Percentiles rank a stretch among this genome's conserved stretches.
Conservation (phyloP, 2,888 invertebrate species). For the Xanthorhoe designata region DNA sequence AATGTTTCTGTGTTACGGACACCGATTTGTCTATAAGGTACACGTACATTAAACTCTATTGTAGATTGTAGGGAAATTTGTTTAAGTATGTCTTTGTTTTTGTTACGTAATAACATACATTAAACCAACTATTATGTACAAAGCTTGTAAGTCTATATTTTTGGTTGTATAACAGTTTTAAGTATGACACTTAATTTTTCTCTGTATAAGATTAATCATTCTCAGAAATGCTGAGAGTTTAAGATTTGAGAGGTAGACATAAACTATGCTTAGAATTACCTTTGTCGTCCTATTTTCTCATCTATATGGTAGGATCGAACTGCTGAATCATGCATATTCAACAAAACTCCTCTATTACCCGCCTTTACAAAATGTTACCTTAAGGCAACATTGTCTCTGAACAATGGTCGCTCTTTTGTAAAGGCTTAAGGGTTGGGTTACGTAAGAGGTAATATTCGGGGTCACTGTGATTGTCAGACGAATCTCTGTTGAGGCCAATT, state of each 20-base stretch:
- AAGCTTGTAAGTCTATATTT: no score
- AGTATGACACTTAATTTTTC: no score
- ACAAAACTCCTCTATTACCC: slow-evolving; percentile 17
- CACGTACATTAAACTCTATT: no score
- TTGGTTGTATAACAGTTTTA: no score
- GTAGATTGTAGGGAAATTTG: no score
- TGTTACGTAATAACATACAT: no score
- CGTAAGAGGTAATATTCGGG: slow-evolving; percentile 22
- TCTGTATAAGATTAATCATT: no score
- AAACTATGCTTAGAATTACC: neutral
- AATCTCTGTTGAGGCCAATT: slow-evolving; percentile 21
- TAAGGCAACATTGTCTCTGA: slow-evolving; percentile 36
- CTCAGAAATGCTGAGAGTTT: neutral
- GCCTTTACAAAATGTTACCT: slow-evolving; percentile 35
- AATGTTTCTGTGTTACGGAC: no score
- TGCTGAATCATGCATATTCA: slow-evolving; percentile 12
- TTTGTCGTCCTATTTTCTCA: neutral
- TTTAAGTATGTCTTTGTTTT: no score
- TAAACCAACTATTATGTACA: no score
- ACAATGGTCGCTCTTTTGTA: slow-evolving; percentile 37
- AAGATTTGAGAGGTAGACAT: neutral
- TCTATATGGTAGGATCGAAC: neutral
- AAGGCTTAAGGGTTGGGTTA: slow-evolving; percentile 24
- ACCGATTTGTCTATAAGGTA: no score
- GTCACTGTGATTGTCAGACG: slow-evolving; percentile 30